Percentiles rank a stretch among this genome's conserved stretches.
These are phyloP conservation scores for Dasypus novemcinctus DNA, from an alignment of 2,113 vertebrate genomes.

Conservation along the genomic window DNA sequence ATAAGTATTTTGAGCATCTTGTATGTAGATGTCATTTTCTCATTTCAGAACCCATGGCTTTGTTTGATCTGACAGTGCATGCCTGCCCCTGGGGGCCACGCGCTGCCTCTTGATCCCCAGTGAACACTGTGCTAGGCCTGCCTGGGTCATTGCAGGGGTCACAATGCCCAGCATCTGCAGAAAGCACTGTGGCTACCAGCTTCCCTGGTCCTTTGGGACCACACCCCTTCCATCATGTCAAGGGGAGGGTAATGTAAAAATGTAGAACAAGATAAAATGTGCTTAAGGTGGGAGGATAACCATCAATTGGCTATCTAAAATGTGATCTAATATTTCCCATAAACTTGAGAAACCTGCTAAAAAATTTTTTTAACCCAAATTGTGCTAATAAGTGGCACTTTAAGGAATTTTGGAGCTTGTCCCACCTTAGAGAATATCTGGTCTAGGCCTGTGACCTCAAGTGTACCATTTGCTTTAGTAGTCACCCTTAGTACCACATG, in stretches of 20 bases:
- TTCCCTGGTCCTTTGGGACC: not conserved
- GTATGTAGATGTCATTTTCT: not conserved
- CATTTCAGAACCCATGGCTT: not conserved
- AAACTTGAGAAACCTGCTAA: not conserved
- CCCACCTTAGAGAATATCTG: not conserved
- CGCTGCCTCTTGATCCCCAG: not conserved
- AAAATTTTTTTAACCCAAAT: not conserved
- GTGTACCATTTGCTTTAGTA: not conserved
- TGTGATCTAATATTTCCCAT: not conserved
- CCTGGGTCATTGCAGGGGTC: not conserved
- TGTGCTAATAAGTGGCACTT: not conserved
- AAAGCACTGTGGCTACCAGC: not conserved
- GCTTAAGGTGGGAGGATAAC: not conserved
- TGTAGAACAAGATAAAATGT: not conserved
- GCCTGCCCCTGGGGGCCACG: not conserved
- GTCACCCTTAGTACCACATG: not conserved
- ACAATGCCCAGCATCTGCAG: not conserved
- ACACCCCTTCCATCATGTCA: not conserved
- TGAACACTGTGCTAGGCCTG: not conserved
- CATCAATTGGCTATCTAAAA: not conserved
- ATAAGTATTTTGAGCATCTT: not conserved
- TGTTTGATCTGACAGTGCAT: not conserved
- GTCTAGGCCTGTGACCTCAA: not conserved
- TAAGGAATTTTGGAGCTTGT: not conserved
- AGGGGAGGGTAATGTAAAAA: not conserved